Conservation (phyloP, 2,888 invertebrate genomes). For the Cosmia pyralina region DNA sequence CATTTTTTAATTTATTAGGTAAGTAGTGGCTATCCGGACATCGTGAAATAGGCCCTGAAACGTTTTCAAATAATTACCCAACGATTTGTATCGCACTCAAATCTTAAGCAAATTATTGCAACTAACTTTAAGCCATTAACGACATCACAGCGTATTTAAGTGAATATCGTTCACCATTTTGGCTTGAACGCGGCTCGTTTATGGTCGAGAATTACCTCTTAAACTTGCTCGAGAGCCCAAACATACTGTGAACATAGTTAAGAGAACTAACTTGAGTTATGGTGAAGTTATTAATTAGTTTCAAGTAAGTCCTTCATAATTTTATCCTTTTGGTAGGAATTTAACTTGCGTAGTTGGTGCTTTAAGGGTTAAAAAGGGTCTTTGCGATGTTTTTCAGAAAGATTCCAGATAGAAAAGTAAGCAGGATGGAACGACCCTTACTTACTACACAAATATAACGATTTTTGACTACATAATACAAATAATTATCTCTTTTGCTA, state of each 20-base stretch:
- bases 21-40: too few species aligned
- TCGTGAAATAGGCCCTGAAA: too few species aligned
- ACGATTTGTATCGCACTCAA: constrained; percentile 19
- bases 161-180: constrained; percentile 30
- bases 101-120: not conserved
- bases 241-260: constrained; percentile 21
- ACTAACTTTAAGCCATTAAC: not conserved
- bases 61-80: not conserved
- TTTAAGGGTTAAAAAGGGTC: not conserved
- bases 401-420: too few species aligned
- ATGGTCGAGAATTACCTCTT: constrained; percentile 21
- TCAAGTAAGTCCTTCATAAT: not conserved
- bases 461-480: too few species aligned
- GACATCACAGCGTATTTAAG: constrained; percentile 13
- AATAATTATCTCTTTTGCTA: not conserved
- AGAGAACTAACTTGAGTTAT: constrained; percentile 7
- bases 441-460: not conserved
- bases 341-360: not conserved
- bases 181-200: not conserved
- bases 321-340: not conserved
- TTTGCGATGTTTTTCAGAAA: not conserved
- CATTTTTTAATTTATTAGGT: too few species aligned
- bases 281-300: constrained; percentile 17
- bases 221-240: constrained; percentile 13
- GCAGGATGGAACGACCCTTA: not conserved